A percentile compares a stretch with the other conserved stretches of the same genome.
Conservation (phyloP, 2,797 vertebrate genomes). For the Cercopithecus hamlyni region DNA sequence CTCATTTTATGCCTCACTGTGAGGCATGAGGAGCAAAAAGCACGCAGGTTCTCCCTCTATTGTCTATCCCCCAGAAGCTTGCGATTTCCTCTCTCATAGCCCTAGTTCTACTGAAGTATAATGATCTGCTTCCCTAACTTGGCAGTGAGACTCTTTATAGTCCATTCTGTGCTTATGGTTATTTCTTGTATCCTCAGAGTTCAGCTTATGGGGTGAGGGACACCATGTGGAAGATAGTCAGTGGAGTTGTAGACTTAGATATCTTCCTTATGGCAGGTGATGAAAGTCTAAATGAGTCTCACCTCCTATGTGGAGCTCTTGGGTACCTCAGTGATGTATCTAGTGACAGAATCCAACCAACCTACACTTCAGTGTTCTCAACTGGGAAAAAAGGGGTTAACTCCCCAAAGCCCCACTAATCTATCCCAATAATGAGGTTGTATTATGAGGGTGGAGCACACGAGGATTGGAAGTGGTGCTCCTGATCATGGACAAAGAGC, state of each 20-base stretch:
- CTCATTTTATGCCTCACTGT: neutral
- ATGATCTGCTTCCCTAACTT: neutral
- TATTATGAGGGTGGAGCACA: neutral
- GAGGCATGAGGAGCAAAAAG: neutral
- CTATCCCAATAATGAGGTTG: neutral
- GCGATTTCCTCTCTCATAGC: neutral
- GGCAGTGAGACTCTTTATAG: neutral
- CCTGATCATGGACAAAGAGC: neutral
- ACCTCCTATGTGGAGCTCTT: neutral
- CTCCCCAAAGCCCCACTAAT: too few species aligned
- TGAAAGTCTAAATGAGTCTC: neutral
- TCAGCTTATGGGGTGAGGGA: neutral
- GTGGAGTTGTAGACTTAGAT: neutral
- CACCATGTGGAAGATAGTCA: neutral
- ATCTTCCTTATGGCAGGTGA: neutral
- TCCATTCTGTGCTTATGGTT: neutral
- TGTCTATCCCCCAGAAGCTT: neutral
- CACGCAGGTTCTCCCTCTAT: neutral
- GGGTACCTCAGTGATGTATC: neutral
- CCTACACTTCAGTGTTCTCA: neutral
- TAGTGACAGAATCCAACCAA: neutral
- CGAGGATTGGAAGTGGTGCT: neutral
- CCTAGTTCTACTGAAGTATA: neutral
- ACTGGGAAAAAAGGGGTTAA: neutral
- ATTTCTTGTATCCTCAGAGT: neutral